Percentiles rank a stretch among this genome's conserved stretches.
phyloP scores from a whole-genome alignment of 2,797 vertebrate species.

The Myiotriccus ornatus region DNA sequence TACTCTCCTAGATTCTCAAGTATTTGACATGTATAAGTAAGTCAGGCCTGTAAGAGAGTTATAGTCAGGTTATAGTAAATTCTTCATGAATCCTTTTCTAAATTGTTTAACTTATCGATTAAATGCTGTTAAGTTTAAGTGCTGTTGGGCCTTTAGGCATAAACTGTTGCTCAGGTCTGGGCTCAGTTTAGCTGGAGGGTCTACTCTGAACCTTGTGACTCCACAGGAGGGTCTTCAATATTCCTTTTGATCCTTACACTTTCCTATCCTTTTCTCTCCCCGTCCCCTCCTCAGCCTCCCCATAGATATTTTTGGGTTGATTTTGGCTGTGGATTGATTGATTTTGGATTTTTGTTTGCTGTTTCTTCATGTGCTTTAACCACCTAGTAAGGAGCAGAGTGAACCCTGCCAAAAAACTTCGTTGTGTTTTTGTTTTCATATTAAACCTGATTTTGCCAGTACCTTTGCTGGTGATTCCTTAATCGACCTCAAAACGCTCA shows the following conservation, averaged over 20 bases:
- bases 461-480: background rate
- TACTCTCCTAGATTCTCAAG: background rate
- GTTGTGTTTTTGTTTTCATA: background rate
- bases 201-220: background rate
- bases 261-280: background rate
- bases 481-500: background rate
- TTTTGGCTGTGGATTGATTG: background rate
- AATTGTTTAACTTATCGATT: background rate
- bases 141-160: background rate
- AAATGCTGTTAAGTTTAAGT: background rate
- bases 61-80: background rate
- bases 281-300: fast-evolving
- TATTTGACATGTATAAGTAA: background rate
- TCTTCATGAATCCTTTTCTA: background rate
- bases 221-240: background rate
- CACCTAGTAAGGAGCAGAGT: background rate
- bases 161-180: background rate
- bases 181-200: background rate
- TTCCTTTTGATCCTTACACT: background rate
- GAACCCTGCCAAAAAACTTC: background rate
- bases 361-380: background rate
- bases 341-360: background rate
- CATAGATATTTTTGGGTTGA: background rate
- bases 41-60: background rate
- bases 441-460: background rate